Evolutionary conservation across 53 echinoderm and acorn worm genomes (phyloP).

Genomic region (Holothuria leucospilota): DNA sequence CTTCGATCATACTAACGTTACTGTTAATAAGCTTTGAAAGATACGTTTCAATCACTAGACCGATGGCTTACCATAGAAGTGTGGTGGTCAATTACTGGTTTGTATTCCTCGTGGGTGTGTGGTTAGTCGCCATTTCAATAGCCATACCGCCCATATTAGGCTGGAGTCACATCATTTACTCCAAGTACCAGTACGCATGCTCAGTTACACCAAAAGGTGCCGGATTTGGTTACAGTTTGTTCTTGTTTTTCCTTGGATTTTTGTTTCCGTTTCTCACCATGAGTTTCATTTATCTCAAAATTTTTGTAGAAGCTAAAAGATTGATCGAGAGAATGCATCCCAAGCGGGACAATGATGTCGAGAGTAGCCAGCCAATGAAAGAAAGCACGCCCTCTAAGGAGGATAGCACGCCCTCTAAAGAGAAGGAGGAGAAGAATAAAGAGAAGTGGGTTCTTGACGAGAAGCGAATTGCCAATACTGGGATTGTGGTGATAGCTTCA

Average conservation of each 20-base stretch:
- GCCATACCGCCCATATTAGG: constrained; percentile 83
- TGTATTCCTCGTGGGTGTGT: constrained; percentile 61
- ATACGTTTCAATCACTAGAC: constrained; percentile 78
- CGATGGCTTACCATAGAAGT: constrained; percentile 75
- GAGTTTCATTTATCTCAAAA: constrained; percentile 62
- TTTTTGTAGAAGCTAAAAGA: constrained; percentile 61
- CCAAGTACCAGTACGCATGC: constrained; percentile 72
- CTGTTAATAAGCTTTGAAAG: constrained; percentile 82
- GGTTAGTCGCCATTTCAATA: constrained; percentile 63
- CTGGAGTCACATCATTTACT: constrained; percentile 74
- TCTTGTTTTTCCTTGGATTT: constrained; percentile 63
- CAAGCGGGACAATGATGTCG: background rate
- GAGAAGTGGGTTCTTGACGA: constrained; percentile 65
- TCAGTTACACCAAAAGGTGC: constrained; percentile 47
- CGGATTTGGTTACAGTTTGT: constrained; percentile 56
- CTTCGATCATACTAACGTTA: constrained; percentile 74
- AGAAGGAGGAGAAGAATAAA: constrained; percentile 13
- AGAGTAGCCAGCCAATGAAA: background rate
- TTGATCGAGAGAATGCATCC: constrained; percentile 28
- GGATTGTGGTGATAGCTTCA: constrained; percentile 74
- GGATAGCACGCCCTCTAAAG: too few species aligned
- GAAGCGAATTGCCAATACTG: constrained; percentile 83
- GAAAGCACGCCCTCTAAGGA: background rate
- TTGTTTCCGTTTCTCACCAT: constrained; percentile 55
- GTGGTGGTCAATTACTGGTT: constrained; percentile 61